Percentiles rank a stretch among this genome's conserved stretches.
Conservation (phyloP, 2,797 vertebrate species). For the Sebastes cheni region DNA sequence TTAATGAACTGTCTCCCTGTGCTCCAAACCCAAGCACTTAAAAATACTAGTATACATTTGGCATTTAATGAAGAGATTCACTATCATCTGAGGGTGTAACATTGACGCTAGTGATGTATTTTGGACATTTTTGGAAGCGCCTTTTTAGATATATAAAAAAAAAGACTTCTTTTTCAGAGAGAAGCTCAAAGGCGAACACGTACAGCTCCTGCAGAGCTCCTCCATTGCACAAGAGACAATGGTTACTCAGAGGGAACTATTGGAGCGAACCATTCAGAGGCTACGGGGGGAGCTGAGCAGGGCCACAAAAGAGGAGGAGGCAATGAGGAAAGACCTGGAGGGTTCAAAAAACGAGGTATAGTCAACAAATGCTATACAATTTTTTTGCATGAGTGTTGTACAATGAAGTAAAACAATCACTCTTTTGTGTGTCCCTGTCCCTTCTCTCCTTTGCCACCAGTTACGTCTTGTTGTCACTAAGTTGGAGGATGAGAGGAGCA, state of each 20-base stretch:
- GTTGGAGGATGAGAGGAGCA: not conserved
- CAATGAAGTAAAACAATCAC: not conserved
- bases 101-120: not conserved
- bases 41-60: not conserved
- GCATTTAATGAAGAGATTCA: not conserved
- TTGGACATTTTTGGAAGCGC: not conserved
- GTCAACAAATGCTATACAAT: not conserved
- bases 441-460: not conserved
- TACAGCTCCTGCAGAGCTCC: slow-evolving; percentile 6
- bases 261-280: not conserved
- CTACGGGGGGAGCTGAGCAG: not conserved
- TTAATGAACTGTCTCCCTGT: slow-evolving; percentile 7
- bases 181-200: not conserved
- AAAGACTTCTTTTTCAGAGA: not conserved
- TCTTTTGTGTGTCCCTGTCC: not conserved
- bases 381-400: not conserved
- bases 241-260: not conserved
- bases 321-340: slow-evolving; percentile 5
- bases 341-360: not conserved
- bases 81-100: not conserved
- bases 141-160: not conserved
- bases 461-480: not conserved
- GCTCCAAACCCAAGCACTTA: not conserved
- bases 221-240: not conserved
- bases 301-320: not conserved